These are phyloP conservation scores for Periphyllus acericola DNA, from an alignment of 2,888 invertebrate species.

Conservation along the genomic window DNA sequence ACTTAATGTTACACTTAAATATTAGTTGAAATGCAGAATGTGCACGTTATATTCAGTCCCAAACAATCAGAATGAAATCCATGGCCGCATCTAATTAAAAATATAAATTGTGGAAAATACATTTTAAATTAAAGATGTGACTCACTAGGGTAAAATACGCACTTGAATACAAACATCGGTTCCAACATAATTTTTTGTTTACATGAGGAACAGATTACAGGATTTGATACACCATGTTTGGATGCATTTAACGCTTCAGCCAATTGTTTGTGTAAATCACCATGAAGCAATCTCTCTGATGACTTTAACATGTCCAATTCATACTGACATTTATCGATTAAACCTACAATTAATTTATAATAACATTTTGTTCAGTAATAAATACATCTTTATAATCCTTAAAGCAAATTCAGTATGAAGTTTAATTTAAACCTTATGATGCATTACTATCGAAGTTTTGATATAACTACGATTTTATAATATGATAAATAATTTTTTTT, in stretches of 20 bases:
- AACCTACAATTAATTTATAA: conserved; percentile 69
- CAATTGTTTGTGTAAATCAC: conserved; percentile 74
- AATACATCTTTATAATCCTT: neutral
- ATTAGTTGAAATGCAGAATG: conserved; percentile 40
- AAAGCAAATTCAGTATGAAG: neutral
- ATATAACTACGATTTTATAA: neutral
- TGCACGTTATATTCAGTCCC: conserved; percentile 59
- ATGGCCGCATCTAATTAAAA: conserved; percentile 65
- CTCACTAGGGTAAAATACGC: conserved; percentile 8
- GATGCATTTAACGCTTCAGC: conserved; percentile 64
- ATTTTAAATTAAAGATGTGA: conserved; percentile 2
- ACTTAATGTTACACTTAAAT: conserved; percentile 5
- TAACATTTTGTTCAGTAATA: neutral
- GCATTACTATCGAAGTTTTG: neutral
- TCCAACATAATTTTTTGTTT: conserved; percentile 54
- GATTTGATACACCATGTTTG: conserved; percentile 64
- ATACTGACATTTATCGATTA: conserved; percentile 80
- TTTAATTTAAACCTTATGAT: too few species aligned
- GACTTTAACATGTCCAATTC: conserved; percentile 79
- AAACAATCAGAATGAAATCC: conserved; percentile 65
- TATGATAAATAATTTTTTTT: conserved; percentile 6
- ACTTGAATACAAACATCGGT: conserved; percentile 64
- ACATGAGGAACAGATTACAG: conserved; percentile 60
- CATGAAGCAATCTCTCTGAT: conserved; percentile 75
- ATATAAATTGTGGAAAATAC: neutral